A percentile compares a stretch with the other conserved stretches of the same genome.
phyloP scores from a whole-genome alignment of 2,797 vertebrate species.

The Myiotriccus ornatus region DNA sequence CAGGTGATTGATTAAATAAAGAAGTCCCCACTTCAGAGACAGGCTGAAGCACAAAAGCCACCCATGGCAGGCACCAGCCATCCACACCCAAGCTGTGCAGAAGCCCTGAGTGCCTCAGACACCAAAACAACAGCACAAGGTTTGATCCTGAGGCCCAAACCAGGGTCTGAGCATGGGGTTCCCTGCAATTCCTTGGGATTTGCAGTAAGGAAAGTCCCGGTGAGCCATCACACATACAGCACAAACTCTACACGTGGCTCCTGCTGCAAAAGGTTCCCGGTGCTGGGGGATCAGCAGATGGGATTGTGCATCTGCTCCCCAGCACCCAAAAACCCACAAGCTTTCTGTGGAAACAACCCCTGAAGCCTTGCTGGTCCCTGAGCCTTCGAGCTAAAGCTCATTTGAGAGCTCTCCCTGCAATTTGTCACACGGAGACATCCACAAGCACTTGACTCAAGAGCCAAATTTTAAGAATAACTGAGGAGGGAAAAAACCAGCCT shows the following conservation, averaged over 20 bases:
- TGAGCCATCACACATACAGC: background rate
- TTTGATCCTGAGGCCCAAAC: background rate
- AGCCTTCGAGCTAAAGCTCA: background rate
- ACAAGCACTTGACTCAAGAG: background rate
- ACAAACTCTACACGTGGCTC: rapidly evolving
- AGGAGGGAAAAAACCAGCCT: rapidly evolving
- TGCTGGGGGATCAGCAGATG: background rate
- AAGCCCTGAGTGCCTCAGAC: background rate
- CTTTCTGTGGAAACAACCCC: background rate
- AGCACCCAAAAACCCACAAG: background rate
- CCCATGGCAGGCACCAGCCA: background rate
- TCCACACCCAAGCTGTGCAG: background rate
- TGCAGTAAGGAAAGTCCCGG: background rate
- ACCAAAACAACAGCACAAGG: background rate
- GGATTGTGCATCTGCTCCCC: background rate
- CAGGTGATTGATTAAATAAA: background rate
- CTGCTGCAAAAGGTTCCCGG: background rate
- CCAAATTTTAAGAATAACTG: background rate
- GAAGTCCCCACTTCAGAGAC: background rate
- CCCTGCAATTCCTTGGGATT: background rate
- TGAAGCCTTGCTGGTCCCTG: background rate
- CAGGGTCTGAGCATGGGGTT: background rate
- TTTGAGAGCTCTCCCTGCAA: background rate
- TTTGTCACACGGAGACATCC: background rate
- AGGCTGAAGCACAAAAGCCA: background rate